These are phyloP conservation scores for Trachops cirrhosus DNA, from an alignment of 2,797 vertebrate genomes.

Conservation along the genomic window DNA sequence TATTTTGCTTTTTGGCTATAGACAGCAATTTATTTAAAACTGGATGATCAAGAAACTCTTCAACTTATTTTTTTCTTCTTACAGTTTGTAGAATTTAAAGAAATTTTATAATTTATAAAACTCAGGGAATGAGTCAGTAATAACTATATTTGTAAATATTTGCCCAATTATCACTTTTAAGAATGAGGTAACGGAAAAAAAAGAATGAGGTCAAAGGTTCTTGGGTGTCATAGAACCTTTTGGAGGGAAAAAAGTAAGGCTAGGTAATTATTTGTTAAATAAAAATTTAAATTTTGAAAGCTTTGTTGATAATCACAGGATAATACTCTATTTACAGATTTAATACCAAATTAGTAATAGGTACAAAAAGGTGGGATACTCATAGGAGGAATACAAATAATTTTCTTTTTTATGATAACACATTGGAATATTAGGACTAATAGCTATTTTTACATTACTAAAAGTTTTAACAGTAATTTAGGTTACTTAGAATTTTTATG, in stretches of 20 bases:
- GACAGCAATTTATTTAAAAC: constrained; percentile 46
- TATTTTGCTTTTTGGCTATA: constrained; percentile 21
- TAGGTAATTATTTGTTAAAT: constrained; percentile 41
- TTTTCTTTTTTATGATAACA: constrained; percentile 11
- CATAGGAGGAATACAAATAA: not conserved
- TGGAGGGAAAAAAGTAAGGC: not conserved
- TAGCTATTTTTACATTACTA: not conserved
- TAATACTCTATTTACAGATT: not conserved
- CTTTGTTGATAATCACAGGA: constrained; percentile 7
- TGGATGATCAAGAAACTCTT: not conserved
- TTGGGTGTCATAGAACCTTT: not conserved
- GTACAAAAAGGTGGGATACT: not conserved
- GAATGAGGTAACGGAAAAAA: not conserved
- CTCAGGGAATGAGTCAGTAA: not conserved
- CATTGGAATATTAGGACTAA: not conserved
- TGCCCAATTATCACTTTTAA: constrained; percentile 7
- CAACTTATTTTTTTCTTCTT: not conserved
- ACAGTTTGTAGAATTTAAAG: constrained; percentile 21
- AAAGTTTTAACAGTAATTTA: not conserved
- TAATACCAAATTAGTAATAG: not conserved
- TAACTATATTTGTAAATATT: constrained; percentile 6
- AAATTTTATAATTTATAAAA: constrained; percentile 32
- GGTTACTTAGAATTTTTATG: not conserved
- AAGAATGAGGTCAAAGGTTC: not conserved
- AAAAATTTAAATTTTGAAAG: constrained; percentile 47